Conservation (phyloP, 2,797 vertebrate species). For the Masticophis lateralis region DNA sequence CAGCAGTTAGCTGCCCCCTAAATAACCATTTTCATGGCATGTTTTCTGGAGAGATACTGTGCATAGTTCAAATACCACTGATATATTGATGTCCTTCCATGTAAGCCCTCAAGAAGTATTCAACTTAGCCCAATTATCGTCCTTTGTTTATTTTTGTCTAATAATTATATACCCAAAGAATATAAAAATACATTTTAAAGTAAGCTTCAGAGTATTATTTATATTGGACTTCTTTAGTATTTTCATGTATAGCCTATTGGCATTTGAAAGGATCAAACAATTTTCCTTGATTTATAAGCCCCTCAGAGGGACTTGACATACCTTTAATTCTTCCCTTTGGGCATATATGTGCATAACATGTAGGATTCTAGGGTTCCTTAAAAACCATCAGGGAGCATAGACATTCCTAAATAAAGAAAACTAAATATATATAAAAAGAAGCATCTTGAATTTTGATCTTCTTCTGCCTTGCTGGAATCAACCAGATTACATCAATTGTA, state of each 20-base stretch:
- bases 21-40: background rate
- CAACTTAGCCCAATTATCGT: background rate
- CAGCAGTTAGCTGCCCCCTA: background rate
- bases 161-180: background rate
- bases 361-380: constrained; percentile 33
- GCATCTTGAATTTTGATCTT: constrained; percentile 60
- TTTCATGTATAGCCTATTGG: background rate
- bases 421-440: constrained; percentile 12
- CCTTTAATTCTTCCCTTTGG: constrained; percentile 51
- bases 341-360: constrained; percentile 5
- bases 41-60: background rate
- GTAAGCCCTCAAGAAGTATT: background rate
- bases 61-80: background rate
- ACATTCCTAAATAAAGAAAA: constrained; percentile 48
- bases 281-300: background rate
- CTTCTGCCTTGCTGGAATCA: constrained; percentile 52
- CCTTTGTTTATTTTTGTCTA: background rate
- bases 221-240: constrained; percentile 12
- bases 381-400: constrained; percentile 23
- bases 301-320: constrained; percentile 20
- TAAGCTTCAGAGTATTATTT: background rate
- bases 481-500: constrained; percentile 66
- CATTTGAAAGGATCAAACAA: constrained; percentile 32
- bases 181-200: background rate
- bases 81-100: background rate